Base-by-base conservation (phyloP, 2,797 vertebrate species). In the Danio albolineatus region DNA sequence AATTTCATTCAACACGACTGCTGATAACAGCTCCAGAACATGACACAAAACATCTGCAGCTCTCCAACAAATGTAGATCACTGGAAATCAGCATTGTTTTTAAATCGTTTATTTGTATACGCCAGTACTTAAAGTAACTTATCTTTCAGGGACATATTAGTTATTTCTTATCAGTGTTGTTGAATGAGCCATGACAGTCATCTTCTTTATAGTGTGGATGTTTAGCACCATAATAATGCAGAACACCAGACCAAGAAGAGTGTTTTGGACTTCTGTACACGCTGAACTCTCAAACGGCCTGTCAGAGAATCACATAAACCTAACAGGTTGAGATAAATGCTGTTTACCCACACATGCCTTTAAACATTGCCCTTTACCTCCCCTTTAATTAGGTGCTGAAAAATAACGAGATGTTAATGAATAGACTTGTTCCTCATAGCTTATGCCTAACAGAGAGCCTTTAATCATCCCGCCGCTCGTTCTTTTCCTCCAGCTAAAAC, bases 401-500 rank as follows among this genome's bases (percentile, higher is more conserved):
- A 66, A 57, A 67, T 77, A 78, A 61, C 4, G 7, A 70, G 44
- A 71, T 53, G 48, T 70, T 78, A 78, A 71, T 78, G 65, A 78
- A 21, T 70, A 62, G 56, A 9, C 16, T 49, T 36, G 28, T 64
- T 66, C 49, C 49, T 65, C 10, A 4, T 76, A 65, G 43, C 59
- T 43, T 57, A 41, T 54, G 69, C 70, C 70, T 67, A 39, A 78
- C 44, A 66, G 54, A 78, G 14, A 65, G 44, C 12, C 36, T 60
- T 82, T 73, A 66, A 82, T 82, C 77, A 73, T 56, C 19, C 44
- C 1, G 4, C 43, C 28, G 44, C 17, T n/a, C 60, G 57, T 61
- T n/a, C 21, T 39, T 38, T 56, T 43, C 69, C 74, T 54, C 66
- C 41, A 56, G 48, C 49, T 64, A 73, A 65, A 66, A 60, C 21